Evolutionary conservation across 2,888 invertebrate species (phyloP).

Genomic region (Hermaeophaga mercurialis): DNA sequence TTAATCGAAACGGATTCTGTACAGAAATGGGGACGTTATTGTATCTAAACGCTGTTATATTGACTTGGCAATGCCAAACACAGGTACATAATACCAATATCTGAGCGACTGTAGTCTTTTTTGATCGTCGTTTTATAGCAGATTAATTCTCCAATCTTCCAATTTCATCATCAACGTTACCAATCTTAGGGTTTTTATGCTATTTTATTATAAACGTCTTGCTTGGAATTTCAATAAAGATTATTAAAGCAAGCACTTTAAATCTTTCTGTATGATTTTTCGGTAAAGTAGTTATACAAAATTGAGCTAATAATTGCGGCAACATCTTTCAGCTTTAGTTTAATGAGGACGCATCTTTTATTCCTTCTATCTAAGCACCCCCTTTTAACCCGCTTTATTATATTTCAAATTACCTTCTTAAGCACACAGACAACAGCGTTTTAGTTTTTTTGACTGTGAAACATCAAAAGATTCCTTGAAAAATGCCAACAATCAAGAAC

Average conservation of each 20-base stretch:
- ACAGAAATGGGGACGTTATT: constrained; percentile 15
- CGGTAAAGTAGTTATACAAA: too few species aligned
- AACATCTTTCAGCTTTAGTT: too few species aligned
- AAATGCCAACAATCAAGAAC: not conserved
- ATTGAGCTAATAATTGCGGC: too few species aligned
- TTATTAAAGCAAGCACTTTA: too few species aligned
- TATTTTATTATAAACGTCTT: too few species aligned
- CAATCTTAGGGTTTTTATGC: too few species aligned
- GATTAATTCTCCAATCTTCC: too few species aligned
- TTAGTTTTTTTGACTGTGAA: not conserved
- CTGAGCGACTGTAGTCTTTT: not conserved
- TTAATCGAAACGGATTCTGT: constrained; percentile 14
- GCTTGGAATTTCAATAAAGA: too few species aligned
- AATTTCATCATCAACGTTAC: too few species aligned
- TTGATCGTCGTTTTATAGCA: not conserved
- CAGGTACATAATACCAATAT: constrained; percentile 5
- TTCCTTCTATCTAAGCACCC: too few species aligned
- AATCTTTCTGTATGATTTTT: too few species aligned
- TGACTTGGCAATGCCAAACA: not conserved
- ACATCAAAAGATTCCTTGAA: not conserved
- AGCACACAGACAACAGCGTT: not conserved
- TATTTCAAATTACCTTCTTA: not conserved
- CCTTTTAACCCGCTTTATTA: not conserved
- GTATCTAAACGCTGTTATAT: constrained; percentile 9
- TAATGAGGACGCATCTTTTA: too few species aligned